Base-by-base conservation (phyloP, 2,113 vertebrate species). In the Heptranchias perlo region DNA sequence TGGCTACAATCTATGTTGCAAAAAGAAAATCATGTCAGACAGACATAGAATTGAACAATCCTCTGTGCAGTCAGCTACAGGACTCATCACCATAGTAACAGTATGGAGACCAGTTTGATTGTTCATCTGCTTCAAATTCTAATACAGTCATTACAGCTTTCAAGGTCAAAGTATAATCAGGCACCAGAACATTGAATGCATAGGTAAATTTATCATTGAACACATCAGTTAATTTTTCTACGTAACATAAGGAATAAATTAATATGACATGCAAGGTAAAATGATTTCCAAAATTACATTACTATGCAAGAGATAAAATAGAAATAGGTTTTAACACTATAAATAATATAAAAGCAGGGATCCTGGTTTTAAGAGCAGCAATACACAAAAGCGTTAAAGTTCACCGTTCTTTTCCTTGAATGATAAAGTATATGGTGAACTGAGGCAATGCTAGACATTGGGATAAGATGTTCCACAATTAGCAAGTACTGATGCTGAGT, bases 81-180 rank as follows among this genome's bases (percentile, higher is more conserved):
- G 64, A 69, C 65, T 69, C 64, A 95, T 95, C 94, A 21, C 94
- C 94, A 95, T 95, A 95, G 94, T 69, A 95, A 95, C 94, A 69
- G 64, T 95, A 95, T 52, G 65, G 65, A 95, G 94, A 95, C 94
- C 65, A 67, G 39, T 95, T 73, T 52, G 65, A 95, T 95, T 95
- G 94, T 95, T 95, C 94, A 73, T 95, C 94, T 95, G 94, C 62
- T 95, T 95, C 44, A 69, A 69, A 95, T 95, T 95, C 94, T 95
- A 95, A 95, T 95, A 91, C 52, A 69, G 94, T 69, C 94, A 95
- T 95, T 95, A 95, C 65, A 69, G 44, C 65, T 69, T 95, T 95
- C 94, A 95, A 69, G 94, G 94, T 95, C 64, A 95, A 52, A 35
- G 64, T 95, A 95, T 67, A 95, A 69, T 67, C 94, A 95, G 94